These are phyloP conservation scores for Sylvilagus floridanus DNA, from an alignment of 2,797 vertebrate species.

Conservation along the genomic window DNA sequence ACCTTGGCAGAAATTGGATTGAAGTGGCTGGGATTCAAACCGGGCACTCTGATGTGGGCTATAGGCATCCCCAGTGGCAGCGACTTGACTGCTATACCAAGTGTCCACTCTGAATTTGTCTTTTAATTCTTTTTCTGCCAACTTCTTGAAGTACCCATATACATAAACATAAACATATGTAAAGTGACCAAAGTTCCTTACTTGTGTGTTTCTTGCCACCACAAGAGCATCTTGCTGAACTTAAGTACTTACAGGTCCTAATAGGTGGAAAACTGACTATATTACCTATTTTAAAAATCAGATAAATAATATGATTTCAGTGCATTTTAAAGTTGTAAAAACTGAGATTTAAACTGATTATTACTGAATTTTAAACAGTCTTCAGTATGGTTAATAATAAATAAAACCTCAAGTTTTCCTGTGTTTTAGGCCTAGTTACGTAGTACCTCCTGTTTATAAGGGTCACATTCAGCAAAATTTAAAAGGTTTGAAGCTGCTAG, in stretches of 20 bases:
- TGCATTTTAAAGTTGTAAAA: background rate
- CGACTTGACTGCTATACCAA: no score
- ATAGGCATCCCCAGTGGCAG: no score
- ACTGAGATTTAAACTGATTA: background rate
- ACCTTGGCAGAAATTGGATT: no score
- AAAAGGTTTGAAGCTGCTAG: constrained; percentile 46
- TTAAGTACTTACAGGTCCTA: background rate
- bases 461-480: background rate
- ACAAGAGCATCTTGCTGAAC: background rate
- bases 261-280: background rate
- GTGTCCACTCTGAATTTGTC: no score
- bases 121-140: no score
- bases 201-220: background rate
- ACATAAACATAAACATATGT: background rate
- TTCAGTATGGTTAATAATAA: background rate
- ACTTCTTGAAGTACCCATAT: background rate
- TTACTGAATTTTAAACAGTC: background rate
- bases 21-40: no score
- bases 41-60: no score
- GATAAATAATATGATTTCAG: constrained; percentile 38
- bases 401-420: constrained; percentile 36
- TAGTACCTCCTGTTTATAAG: constrained; percentile 7
- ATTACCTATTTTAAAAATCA: background rate
- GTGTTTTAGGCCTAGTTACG: background rate
- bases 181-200: background rate